Evolutionary conservation across 2,888 invertebrate species (phyloP).

Genomic region (Gari tellinella): DNA sequence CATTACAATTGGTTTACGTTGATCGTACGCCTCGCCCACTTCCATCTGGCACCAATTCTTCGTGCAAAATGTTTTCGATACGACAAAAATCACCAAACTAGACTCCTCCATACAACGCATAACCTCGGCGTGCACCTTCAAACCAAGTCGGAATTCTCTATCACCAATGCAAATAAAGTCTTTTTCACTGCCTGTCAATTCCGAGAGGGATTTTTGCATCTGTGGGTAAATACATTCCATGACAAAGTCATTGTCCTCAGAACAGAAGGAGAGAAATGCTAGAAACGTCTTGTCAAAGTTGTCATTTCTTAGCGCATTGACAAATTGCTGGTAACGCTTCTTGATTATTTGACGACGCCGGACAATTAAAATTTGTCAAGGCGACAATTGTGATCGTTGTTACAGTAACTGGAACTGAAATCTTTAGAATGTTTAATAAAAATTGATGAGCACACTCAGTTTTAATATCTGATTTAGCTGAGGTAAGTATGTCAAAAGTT

Average conservation of each 20-base stretch:
- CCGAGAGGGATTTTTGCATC: slow-evolving; percentile 12
- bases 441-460: not conserved
- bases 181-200: slow-evolving; percentile 1
- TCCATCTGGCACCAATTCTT: slow-evolving; percentile 33
- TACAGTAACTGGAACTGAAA: not conserved
- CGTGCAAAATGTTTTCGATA: slow-evolving; percentile 25
- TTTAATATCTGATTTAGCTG: slow-evolving; percentile 2
- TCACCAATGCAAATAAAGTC: slow-evolving; percentile 20
- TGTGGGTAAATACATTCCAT: slow-evolving; percentile 19
- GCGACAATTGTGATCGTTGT: not conserved
- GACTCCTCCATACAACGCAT: slow-evolving; percentile 32
- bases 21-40: slow-evolving; percentile 18
- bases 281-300: slow-evolving; percentile 3
- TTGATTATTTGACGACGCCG: not conserved
- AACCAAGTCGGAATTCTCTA: slow-evolving; percentile 17
- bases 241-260: slow-evolving; percentile 18
- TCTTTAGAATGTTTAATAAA: not conserved
- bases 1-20: slow-evolving; percentile 21
- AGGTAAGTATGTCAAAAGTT: not conserved
- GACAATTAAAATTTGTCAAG: not conserved
- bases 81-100: slow-evolving; percentile 19
- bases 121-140: slow-evolving; percentile 13
- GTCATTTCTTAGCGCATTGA: not conserved
- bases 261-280: slow-evolving; percentile 25
- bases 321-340: not conserved